Evolutionary conservation across 2,797 vertebrate species (phyloP).

Genomic region (Holocentrus rufus): DNA sequence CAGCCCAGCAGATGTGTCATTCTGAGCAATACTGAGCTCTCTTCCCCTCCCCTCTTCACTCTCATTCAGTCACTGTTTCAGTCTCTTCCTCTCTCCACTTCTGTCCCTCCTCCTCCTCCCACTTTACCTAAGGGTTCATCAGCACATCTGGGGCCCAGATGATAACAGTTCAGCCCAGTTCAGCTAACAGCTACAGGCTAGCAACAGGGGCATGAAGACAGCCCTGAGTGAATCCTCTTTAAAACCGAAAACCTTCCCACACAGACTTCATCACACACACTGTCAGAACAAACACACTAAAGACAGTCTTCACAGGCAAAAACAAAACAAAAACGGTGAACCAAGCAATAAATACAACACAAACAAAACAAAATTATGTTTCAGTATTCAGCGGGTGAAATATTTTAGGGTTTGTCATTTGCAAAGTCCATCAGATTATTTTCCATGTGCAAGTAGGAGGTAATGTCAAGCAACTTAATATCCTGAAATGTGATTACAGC

Average conservation of each 20-base stretch:
- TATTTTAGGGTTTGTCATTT: slow-evolving; percentile 32
- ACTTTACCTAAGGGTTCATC: slow-evolving; percentile 13
- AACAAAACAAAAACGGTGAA: slow-evolving; percentile 1
- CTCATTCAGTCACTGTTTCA: neutral
- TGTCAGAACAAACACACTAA: slow-evolving; percentile 6
- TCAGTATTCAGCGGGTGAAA: slow-evolving; percentile 21
- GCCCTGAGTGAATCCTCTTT: neutral
- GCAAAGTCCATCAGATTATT: slow-evolving; percentile 41
- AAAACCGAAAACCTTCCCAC: slow-evolving; percentile 4
- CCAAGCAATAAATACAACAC: slow-evolving; percentile 11
- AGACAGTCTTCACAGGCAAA: neutral
- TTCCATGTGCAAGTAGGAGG: slow-evolving; percentile 3
- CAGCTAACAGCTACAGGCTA: neutral
- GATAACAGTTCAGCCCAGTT: slow-evolving; percentile 7
- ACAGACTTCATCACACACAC: slow-evolving; percentile 13
- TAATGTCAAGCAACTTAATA: slow-evolving; percentile 47
- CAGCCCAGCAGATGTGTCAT: neutral
- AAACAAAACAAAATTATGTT: slow-evolving; percentile 4
- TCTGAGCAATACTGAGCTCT: neutral
- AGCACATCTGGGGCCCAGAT: slow-evolving; percentile 41
- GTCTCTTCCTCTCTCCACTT: neutral
- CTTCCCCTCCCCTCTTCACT: neutral
- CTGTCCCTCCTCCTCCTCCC: no score
- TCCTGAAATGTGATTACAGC: slow-evolving; percentile 39
- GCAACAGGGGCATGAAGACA: neutral